Conservation (phyloP, 1,140 invertebrate species). For the Bemisia tabaci region DNA sequence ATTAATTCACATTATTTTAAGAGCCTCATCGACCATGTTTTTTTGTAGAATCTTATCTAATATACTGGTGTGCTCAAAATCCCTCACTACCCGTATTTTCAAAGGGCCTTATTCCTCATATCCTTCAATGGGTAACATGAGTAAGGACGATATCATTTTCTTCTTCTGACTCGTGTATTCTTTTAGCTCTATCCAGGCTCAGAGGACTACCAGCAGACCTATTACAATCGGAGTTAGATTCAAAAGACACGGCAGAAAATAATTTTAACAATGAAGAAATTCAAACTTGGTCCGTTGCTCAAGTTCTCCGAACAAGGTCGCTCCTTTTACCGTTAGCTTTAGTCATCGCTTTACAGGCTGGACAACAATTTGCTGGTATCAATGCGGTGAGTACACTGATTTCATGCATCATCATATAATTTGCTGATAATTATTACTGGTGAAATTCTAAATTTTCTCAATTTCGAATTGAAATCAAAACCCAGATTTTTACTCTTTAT, state of each 20-base stretch:
- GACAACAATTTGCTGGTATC: constrained; percentile 74
- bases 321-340: constrained; percentile 54
- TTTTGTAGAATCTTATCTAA: too few relatives aligned
- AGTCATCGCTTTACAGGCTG: constrained; percentile 55
- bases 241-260: constrained; percentile 26
- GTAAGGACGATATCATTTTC: too few relatives aligned
- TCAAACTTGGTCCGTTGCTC: constrained; percentile 16
- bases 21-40: too few relatives aligned
- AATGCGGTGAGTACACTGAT: constrained; percentile 51
- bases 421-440: constrained; percentile 13
- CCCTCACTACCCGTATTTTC: too few relatives aligned
- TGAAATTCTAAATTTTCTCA: neutral
- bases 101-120: too few relatives aligned
- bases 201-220: constrained; percentile 33
- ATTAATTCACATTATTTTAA: too few relatives aligned
- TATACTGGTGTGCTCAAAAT: too few relatives aligned
- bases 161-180: too few relatives aligned
- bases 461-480: too few relatives aligned
- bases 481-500: neutral
- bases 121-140: too few relatives aligned
- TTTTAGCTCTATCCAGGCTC: constrained; percentile 38
- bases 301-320: constrained; percentile 20
- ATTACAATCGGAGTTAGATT: constrained; percentile 33
- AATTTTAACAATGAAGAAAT: constrained; percentile 35
- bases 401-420: constrained; percentile 1